Conservation (phyloP, 1,140 invertebrate species). For the Conus betulinus region DNA sequence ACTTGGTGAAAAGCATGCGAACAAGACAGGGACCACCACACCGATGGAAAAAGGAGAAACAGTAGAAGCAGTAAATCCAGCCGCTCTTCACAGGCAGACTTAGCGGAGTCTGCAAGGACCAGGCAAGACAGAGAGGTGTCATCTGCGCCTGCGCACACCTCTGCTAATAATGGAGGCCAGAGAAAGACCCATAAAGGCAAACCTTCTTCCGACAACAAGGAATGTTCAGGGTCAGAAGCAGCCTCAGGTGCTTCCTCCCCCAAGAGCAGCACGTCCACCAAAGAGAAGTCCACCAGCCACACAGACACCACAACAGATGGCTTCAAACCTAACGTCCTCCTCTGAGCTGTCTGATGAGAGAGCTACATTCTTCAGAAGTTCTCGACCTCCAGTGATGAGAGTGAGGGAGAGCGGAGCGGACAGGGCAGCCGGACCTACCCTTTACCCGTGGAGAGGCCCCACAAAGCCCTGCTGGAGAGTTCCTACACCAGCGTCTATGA, state of each 20-base stretch:
- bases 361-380: conserved; percentile 35
- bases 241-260: neutral
- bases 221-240: neutral
- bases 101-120: no score
- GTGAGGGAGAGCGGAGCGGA: neutral
- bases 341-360: conserved; percentile 29
- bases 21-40: neutral
- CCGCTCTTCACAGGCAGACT: neutral
- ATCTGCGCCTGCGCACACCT: neutral
- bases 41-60: no score
- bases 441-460: neutral
- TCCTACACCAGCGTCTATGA: neutral
- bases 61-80: neutral
- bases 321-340: neutral
- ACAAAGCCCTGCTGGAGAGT: neutral
- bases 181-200: no score
- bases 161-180: neutral
- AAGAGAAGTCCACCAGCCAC: neutral
- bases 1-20: neutral
- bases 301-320: neutral
- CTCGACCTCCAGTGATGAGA: neutral
- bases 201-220: neutral
- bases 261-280: neutral
- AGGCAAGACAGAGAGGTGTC: neutral
- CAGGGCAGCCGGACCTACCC: conserved; percentile 1